phyloP scores from a whole-genome alignment of 2,888 invertebrate genomes.

The Aphidius colemani region DNA sequence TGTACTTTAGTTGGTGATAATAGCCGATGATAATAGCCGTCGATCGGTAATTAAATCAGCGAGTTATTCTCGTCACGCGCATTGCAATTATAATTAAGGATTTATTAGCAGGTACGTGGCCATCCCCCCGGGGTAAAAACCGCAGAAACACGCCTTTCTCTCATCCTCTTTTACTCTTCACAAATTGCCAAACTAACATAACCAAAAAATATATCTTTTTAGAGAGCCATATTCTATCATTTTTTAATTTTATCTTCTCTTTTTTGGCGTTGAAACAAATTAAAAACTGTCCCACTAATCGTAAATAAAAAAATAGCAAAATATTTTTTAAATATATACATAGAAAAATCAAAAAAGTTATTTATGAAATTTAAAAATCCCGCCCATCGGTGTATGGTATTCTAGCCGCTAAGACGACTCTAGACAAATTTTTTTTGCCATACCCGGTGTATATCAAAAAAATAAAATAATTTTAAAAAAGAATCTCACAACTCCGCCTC shows the following conservation, averaged over 20 bases:
- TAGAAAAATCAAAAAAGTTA: too few relatives aligned
- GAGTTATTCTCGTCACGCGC: slow-evolving; percentile 60
- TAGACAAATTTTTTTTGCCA: slow-evolving; percentile 46
- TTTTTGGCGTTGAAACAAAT: slow-evolving; percentile 55
- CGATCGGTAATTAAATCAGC: slow-evolving; percentile 59
- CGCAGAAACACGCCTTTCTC: slow-evolving; percentile 51
- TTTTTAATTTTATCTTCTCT: slow-evolving; percentile 23
- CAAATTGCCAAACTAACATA: slow-evolving; percentile 49
- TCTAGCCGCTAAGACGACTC: slow-evolving; percentile 36
- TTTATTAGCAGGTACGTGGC: slow-evolving; percentile 55
- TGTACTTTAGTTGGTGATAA: slow-evolving; percentile 14
- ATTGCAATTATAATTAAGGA: slow-evolving; percentile 61
- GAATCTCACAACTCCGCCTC: not conserved
- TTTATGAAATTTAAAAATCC: too few relatives aligned
- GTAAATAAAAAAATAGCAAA: slow-evolving; percentile 50
- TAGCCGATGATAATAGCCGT: slow-evolving; percentile 42
- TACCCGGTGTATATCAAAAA: slow-evolving; percentile 18
- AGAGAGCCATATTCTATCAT: slow-evolving; percentile 1
- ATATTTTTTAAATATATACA: too few relatives aligned
- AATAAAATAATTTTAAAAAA: not conserved
- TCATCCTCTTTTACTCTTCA: slow-evolving; percentile 40
- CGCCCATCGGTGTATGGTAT: slow-evolving; percentile 39
- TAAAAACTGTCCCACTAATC: slow-evolving; percentile 61
- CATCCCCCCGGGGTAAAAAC: slow-evolving; percentile 46
- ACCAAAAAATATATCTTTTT: slow-evolving; percentile 44